These are phyloP conservation scores for Musca domestica DNA, from an alignment of 1,140 invertebrate species.

Conservation along the genomic window DNA sequence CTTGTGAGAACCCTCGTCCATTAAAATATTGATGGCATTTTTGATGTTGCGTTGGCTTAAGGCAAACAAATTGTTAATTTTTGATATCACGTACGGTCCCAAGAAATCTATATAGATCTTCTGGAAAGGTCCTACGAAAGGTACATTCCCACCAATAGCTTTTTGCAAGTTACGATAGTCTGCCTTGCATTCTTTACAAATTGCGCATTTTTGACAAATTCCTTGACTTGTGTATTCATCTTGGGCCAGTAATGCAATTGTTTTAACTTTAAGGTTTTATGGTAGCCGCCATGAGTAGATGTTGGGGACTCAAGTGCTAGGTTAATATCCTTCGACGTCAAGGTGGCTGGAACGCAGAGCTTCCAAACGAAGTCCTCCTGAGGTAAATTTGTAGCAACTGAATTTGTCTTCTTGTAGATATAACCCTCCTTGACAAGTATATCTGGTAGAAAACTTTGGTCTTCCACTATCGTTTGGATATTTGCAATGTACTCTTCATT, in stretches of 20 bases:
- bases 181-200: background rate
- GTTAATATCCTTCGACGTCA: background rate
- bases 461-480: background rate
- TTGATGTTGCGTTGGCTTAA: background rate
- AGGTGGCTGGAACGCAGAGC: background rate
- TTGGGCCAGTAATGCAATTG: background rate
- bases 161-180: background rate
- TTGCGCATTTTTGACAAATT: background rate
- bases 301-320: conserved; percentile 20
- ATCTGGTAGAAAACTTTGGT: background rate
- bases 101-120: too few species aligned
- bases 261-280: background rate
- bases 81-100: background rate
- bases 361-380: background rate
- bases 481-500: background rate
- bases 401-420: background rate
- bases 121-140: background rate
- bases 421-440: background rate
- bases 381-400: background rate
- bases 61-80: background rate
- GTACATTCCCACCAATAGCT: background rate
- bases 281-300: background rate
- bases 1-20: background rate
- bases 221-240: background rate
- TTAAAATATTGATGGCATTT: background rate